Percentiles rank a stretch among this genome's conserved stretches.
Evolutionary conservation across 2,888 invertebrate species (phyloP).

Genomic region (Drosophila buzzatii): DNA sequence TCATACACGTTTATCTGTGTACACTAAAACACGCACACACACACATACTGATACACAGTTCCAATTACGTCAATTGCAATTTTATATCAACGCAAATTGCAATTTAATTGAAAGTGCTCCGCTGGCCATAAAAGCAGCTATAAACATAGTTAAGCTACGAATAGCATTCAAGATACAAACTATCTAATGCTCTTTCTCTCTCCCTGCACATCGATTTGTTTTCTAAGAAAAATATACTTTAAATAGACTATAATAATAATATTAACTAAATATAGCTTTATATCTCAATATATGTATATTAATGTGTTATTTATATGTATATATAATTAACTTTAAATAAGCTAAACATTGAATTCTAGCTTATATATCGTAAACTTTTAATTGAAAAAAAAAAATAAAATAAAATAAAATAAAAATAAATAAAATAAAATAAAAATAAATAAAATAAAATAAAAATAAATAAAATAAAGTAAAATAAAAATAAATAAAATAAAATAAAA

Average conservation of each 20-base stretch:
- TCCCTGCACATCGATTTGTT: neutral
- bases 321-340: neutral
- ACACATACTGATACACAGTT: constrained; percentile 9
- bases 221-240: neutral
- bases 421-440: too few species aligned
- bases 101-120: constrained; percentile 72
- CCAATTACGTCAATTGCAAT: constrained; percentile 57
- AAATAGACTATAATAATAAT: neutral
- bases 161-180: neutral
- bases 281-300: neutral
- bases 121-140: constrained; percentile 34
- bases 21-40: constrained; percentile 7
- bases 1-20: neutral
- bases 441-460: too few species aligned
- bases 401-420: too few species aligned
- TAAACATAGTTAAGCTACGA: constrained; percentile 29
- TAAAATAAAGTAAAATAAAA: too few species aligned
- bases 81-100: constrained; percentile 69
- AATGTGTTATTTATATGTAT: neutral
- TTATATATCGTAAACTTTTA: too few species aligned
- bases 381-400: too few species aligned
- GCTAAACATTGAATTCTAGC: too few species aligned
- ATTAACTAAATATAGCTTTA: neutral
- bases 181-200: neutral
- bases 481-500: too few species aligned